Conservation (phyloP, 2,113 vertebrate genomes). For the Crotalus tigris region DNA sequence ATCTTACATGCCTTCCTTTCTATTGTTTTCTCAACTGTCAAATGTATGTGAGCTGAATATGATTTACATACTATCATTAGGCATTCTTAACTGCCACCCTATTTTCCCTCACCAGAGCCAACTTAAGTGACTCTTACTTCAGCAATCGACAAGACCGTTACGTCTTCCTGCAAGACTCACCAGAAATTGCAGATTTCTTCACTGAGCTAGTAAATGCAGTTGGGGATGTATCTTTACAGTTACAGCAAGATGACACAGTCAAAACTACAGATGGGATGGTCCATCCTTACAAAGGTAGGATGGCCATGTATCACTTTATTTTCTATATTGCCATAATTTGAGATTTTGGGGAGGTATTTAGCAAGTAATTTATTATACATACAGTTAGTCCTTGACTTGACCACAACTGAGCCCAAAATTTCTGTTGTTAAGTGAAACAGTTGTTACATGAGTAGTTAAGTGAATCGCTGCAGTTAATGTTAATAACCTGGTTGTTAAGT, state of each 20-base stretch:
- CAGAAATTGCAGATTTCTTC: constrained; percentile 91
- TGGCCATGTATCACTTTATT: not conserved
- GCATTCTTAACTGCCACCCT: not conserved
- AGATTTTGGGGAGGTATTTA: not conserved
- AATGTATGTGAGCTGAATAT: not conserved
- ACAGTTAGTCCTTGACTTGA: not conserved
- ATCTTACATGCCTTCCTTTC: not conserved
- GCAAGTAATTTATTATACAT: not conserved
- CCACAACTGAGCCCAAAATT: not conserved
- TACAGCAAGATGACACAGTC: constrained; percentile 82
- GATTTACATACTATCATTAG: not conserved
- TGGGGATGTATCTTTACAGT: constrained; percentile 88
- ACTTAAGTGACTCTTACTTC: constrained; percentile 97
- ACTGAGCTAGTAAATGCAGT: constrained; percentile 85
- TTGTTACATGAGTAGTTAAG: not conserved
- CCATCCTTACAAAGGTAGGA: constrained; percentile 88
- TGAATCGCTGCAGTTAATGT: not conserved
- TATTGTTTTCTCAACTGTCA: not conserved
- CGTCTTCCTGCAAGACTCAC: constrained; percentile 87
- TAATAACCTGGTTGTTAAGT: not conserved
- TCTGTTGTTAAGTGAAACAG: not conserved
- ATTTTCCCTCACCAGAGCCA: constrained; percentile 74
- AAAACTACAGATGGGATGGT: constrained; percentile 85
- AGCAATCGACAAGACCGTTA: constrained; percentile 97
- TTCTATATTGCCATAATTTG: not conserved